phyloP scores from a whole-genome alignment of 1,140 invertebrate species.

The Pseudomyrmex pallidus region DNA sequence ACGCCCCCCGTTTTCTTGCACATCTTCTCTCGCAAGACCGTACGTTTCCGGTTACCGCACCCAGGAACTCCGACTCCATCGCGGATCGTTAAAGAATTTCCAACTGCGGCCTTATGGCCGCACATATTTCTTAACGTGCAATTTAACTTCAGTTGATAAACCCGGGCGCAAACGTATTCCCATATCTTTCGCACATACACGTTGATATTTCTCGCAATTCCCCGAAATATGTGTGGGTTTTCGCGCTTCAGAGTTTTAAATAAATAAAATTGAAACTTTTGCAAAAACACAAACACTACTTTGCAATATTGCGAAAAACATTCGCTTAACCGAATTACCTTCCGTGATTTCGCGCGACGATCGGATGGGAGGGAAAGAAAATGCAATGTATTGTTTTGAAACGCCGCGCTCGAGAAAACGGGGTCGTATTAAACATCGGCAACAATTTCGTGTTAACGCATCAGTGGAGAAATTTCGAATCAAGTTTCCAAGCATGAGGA shows the following conservation, averaged over 20 bases:
- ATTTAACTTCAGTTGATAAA: conserved; percentile 56
- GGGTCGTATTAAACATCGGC: background rate
- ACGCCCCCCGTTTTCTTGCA: conserved; percentile 22
- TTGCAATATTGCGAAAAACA: no score
- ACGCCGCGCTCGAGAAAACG: background rate
- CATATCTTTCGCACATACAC: background rate
- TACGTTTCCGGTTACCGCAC: conserved; percentile 54
- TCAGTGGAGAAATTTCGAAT: conserved; percentile 38
- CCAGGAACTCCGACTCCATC: conserved; percentile 17
- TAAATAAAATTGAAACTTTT: no score
- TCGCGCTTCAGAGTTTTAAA: no score
- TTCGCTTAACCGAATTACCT: no score
- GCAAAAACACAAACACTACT: no score
- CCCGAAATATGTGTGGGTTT: no score
- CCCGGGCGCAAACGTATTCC: background rate
- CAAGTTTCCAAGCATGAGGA: conserved; percentile 35
- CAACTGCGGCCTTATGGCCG: conserved; percentile 37
- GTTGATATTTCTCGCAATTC: background rate
- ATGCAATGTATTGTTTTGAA: background rate
- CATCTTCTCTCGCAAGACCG: conserved; percentile 29
- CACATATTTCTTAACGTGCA: conserved; percentile 51
- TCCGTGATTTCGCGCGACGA: no score
- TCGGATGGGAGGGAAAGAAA: background rate
- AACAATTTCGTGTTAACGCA: conserved; percentile 6
- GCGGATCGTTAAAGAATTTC: conserved; percentile 58